phyloP scores from a whole-genome alignment of 2,888 invertebrate species.

The Meteorus cinctellus region DNA sequence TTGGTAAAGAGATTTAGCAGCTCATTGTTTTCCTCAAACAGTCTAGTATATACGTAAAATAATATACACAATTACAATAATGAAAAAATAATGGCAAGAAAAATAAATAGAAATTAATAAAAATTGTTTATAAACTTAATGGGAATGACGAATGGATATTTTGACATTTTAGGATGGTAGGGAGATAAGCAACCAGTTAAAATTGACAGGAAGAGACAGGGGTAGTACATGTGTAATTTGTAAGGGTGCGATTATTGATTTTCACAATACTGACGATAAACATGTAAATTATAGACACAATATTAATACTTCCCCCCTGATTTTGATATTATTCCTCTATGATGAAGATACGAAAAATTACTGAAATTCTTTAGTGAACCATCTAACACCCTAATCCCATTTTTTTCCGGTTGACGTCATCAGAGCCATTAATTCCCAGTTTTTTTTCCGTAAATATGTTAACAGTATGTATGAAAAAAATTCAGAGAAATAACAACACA shows the following conservation, averaged over 20 bases:
- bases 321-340: neutral
- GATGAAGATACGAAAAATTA: neutral
- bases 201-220: neutral
- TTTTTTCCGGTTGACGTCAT: neutral
- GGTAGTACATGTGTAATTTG: neutral
- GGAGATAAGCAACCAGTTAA: neutral
- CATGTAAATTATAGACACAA: neutral
- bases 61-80: neutral
- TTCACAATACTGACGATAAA: neutral
- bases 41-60: conserved; percentile 74
- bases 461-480: neutral
- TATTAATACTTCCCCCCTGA: neutral
- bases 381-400: too few species aligned
- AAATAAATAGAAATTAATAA: neutral
- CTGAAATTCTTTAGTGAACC: too few species aligned
- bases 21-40: conserved; percentile 90
- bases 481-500: neutral
- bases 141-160: neutral
- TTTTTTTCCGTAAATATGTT: too few species aligned
- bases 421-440: neutral
- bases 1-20: conserved; percentile 86
- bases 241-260: conserved; percentile 7
- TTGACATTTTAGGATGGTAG: neutral
- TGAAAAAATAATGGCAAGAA: neutral
- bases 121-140: neutral